phyloP scores from a whole-genome alignment of 2,113 vertebrate species.

The Passer domesticus region DNA sequence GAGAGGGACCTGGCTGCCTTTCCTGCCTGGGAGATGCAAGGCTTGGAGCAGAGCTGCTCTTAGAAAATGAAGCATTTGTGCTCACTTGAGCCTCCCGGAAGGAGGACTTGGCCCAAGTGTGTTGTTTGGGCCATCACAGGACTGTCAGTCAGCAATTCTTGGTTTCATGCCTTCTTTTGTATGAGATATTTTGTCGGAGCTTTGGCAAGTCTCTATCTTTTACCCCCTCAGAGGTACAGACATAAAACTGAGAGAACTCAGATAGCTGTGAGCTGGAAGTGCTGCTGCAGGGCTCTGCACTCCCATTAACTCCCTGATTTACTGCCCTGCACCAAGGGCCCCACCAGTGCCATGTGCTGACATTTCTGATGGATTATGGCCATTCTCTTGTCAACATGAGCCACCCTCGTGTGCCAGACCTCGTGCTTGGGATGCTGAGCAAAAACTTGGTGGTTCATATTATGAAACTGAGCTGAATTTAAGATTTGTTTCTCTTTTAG shows the following conservation, averaged over 20 bases:
- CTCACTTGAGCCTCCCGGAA: neutral
- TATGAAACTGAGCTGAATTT: neutral
- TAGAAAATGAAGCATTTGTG: neutral
- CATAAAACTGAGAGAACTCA: neutral
- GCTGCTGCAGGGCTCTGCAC: neutral
- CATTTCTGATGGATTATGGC: neutral
- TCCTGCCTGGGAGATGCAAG: neutral
- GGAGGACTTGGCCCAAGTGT: neutral
- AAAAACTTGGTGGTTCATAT: neutral
- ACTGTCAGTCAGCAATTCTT: neutral
- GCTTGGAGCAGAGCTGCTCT: neutral
- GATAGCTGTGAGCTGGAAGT: neutral
- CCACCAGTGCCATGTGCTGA: neutral
- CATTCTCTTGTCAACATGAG: fast-evolving
- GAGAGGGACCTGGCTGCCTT: constrained; percentile 1
- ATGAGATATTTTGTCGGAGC: neutral
- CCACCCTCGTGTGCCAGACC: neutral
- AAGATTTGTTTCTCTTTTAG: neutral
- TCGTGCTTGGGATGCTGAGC: neutral
- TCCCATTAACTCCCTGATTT: neutral
- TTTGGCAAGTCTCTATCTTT: neutral
- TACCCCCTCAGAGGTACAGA: neutral
- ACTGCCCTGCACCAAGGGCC: neutral
- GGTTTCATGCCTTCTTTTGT: neutral
- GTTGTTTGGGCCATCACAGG: neutral